Percentiles rank a stretch among this genome's conserved stretches.
Evolutionary conservation across 1,140 invertebrate genomes (phyloP).

Genomic region (Lasioglossum baleicum): DNA sequence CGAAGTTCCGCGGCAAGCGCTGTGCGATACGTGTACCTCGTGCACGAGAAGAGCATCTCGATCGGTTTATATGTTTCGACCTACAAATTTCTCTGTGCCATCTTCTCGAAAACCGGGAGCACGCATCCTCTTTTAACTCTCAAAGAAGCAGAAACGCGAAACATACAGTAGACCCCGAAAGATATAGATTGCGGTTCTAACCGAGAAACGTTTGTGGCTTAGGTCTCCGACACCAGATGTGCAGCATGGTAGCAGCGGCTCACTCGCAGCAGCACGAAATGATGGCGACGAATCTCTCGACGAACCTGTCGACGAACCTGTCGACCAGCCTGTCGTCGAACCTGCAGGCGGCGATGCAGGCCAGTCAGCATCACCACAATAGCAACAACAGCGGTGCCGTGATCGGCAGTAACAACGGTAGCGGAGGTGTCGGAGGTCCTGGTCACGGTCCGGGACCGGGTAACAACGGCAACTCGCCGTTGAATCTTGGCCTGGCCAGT

Average conservation of each 20-base stretch:
- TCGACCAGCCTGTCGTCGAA: conserved; percentile 75
- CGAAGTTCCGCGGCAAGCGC: too few relatives aligned
- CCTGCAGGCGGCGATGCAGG: conserved; percentile 78
- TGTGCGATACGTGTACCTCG: too few relatives aligned
- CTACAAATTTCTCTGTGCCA: too few relatives aligned
- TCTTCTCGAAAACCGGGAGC: too few relatives aligned
- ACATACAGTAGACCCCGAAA: too few relatives aligned
- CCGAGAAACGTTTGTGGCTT: conserved; percentile 17
- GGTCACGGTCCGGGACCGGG: conserved; percentile 62
- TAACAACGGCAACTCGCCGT: conserved; percentile 80
- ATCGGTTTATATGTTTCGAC: too few relatives aligned
- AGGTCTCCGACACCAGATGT: conserved; percentile 87
- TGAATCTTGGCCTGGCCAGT: conserved; percentile 80
- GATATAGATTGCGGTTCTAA: not conserved
- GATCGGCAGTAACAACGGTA: conserved; percentile 72
- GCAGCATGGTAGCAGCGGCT: conserved; percentile 85
- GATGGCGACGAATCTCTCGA: conserved; percentile 77
- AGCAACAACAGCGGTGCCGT: conserved; percentile 66
- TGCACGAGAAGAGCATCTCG: too few relatives aligned
- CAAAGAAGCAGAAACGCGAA: too few relatives aligned
- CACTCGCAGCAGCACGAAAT: conserved; percentile 82
- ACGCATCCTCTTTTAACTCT: too few relatives aligned
- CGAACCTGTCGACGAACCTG: conserved; percentile 74
- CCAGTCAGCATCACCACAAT: conserved; percentile 78
- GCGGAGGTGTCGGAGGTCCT: conserved; percentile 64